These are phyloP conservation scores for Ispidina lecontei DNA, from an alignment of 2,797 vertebrate species.

Conservation along the genomic window DNA sequence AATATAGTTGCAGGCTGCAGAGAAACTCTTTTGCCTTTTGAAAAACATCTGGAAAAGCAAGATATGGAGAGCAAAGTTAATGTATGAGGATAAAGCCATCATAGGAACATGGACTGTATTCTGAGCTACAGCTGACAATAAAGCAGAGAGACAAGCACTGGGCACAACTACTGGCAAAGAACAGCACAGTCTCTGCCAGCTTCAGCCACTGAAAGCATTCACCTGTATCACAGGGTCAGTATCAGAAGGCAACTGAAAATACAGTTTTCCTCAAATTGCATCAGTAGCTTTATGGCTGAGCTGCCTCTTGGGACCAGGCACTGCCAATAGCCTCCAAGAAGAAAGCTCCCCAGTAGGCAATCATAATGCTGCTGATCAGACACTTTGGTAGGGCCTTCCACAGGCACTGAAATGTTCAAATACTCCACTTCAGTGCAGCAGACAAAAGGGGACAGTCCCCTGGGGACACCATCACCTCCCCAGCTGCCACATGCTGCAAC, in stretches of 20 bases:
- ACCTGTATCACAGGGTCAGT: accelerated
- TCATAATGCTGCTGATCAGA: neutral
- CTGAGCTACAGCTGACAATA: neutral
- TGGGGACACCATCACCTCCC: neutral
- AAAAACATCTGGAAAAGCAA: neutral
- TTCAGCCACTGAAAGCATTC: neutral
- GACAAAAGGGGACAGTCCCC: neutral
- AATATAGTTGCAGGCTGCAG: neutral
- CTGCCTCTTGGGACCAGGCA: neutral
- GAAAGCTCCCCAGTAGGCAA: neutral
- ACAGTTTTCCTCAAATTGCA: neutral
- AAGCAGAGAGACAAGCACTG: neutral
- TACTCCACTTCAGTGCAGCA: neutral
- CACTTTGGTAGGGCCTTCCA: neutral
- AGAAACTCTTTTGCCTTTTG: neutral
- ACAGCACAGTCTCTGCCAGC: neutral
- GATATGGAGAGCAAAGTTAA: neutral
- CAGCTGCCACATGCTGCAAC: neutral
- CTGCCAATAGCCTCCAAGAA: neutral
- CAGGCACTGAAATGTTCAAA: neutral
- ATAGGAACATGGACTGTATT: neutral
- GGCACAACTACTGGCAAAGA: neutral
- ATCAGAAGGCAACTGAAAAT: neutral
- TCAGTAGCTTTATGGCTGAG: neutral
- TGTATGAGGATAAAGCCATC: neutral